phyloP scores from a whole-genome alignment of 2,888 invertebrate genomes.

The Disparrhopalites patrizii region DNA sequence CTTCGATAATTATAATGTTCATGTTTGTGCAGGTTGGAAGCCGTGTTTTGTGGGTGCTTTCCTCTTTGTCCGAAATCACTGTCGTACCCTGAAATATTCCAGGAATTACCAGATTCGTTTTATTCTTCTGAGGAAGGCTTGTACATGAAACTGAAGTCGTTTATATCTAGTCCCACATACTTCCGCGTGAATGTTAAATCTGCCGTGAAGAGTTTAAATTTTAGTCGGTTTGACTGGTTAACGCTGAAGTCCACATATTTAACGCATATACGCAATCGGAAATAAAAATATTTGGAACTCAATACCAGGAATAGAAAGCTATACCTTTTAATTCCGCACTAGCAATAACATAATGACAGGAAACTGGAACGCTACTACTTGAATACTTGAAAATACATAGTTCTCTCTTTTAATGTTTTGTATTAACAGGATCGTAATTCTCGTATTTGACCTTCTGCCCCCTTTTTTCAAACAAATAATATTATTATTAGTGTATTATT shows the following conservation, averaged over 20 bases:
- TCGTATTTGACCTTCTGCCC: too few species aligned
- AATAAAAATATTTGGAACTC: too few species aligned
- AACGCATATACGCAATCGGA: too few species aligned
- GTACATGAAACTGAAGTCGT: slow-evolving; percentile 54
- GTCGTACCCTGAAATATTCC: slow-evolving; percentile 69
- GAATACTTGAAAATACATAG: too few species aligned
- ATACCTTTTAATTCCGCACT: too few species aligned
- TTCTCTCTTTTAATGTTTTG: too few species aligned
- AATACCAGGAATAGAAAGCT: too few species aligned
- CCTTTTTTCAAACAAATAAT: too few species aligned
- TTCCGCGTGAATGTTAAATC: slow-evolving; percentile 20
- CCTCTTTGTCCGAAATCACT: slow-evolving; percentile 65
- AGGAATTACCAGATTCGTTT: slow-evolving; percentile 54
- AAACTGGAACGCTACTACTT: too few species aligned
- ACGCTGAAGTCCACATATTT: slow-evolving; percentile 18
- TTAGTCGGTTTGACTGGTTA: slow-evolving; percentile 32
- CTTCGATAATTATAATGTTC: slow-evolving; percentile 6
- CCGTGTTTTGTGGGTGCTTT: slow-evolving; percentile 65
- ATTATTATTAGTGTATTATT: too few species aligned
- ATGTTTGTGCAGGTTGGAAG: slow-evolving; percentile 59
- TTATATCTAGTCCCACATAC: slow-evolving; percentile 15
- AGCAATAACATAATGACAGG: too few species aligned
- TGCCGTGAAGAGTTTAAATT: slow-evolving; percentile 4
- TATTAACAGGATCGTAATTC: too few species aligned
- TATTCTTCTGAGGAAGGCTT: slow-evolving; percentile 61